Percentiles rank a stretch among this genome's conserved stretches.
These are phyloP conservation scores for Ptychochromis oligacanthus DNA, from an alignment of 2,113 vertebrate species.

Conservation along the genomic window DNA sequence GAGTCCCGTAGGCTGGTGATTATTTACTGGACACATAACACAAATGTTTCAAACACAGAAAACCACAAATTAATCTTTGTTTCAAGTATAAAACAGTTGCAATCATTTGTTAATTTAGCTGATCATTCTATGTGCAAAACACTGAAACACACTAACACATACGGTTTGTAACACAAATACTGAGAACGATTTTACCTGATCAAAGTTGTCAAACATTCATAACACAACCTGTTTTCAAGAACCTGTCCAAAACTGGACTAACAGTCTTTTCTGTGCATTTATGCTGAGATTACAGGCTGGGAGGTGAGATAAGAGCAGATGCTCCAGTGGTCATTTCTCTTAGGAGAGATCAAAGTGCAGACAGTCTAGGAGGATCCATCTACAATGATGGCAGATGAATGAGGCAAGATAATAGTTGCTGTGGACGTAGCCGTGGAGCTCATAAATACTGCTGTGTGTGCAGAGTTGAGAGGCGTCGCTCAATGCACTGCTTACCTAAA, in stretches of 20 bases:
- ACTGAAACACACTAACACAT: slow-evolving; percentile 21
- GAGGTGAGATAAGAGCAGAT: slow-evolving; percentile 33
- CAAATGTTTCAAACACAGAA: slow-evolving; percentile 21
- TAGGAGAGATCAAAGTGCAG: slow-evolving; percentile 68
- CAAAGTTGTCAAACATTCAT: slow-evolving; percentile 37
- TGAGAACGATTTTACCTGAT: slow-evolving; percentile 30
- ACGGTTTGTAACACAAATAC: slow-evolving; percentile 36
- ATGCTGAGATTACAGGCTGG: slow-evolving; percentile 32
- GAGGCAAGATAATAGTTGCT: slow-evolving; percentile 26
- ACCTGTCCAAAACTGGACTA: slow-evolving; percentile 11
- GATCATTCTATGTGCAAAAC: slow-evolving; percentile 54
- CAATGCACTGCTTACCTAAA: slow-evolving; percentile 92
- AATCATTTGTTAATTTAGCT: slow-evolving; percentile 11
- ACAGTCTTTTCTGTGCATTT: slow-evolving; percentile 40
- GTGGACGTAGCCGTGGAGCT: slow-evolving; percentile 30
- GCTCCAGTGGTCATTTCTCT: slow-evolving; percentile 63
- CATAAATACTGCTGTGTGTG: slow-evolving; percentile 80
- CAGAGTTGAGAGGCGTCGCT: slow-evolving; percentile 88
- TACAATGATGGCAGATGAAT: slow-evolving; percentile 13
- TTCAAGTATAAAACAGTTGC: slow-evolving; percentile 67
- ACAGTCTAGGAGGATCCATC: slow-evolving; percentile 35
- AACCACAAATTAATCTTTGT: slow-evolving; percentile 8
- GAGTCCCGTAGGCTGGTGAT: slow-evolving; percentile 16
- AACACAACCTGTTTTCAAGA: slow-evolving; percentile 43
- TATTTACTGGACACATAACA: slow-evolving; percentile 22